phyloP scores from a whole-genome alignment of 1,140 invertebrate species.

The Zophobas morio region DNA sequence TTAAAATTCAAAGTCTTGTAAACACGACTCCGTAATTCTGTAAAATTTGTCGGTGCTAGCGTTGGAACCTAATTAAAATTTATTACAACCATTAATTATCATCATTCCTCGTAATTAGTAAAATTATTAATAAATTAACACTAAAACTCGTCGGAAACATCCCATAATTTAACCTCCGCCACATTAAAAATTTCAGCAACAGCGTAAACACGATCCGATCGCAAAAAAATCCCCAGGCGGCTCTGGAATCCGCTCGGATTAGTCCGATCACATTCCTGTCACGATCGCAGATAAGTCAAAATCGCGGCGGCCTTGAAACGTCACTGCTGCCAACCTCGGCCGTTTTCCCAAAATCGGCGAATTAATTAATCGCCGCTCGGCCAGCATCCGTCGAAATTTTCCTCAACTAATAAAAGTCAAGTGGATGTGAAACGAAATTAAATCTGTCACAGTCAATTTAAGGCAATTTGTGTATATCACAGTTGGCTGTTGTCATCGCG shows the following conservation, averaged over 20 bases:
- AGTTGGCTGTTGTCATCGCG: slow-evolving; percentile 54
- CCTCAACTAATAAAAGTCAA: slow-evolving; percentile 50
- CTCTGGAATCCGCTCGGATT: background rate
- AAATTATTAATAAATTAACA: no score
- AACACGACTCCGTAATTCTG: no score
- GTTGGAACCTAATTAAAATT: no score
- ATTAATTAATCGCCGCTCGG: slow-evolving; percentile 21
- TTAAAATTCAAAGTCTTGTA: no score
- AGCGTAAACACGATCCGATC: no score
- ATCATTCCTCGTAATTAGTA: no score
- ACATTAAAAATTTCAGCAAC: no score
- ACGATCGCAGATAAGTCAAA: slow-evolving; percentile 20
- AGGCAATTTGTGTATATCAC: slow-evolving; percentile 58
- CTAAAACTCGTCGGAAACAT: no score
- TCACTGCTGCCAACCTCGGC: background rate
- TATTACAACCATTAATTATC: no score
- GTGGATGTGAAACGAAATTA: slow-evolving; percentile 55
- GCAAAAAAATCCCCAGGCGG: slow-evolving; percentile 16
- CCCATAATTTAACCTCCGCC: no score
- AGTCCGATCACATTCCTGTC: slow-evolving; percentile 5
- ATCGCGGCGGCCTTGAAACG: slow-evolving; percentile 24
- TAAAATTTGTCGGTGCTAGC: no score
- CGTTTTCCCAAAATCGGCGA: slow-evolving; percentile 6
- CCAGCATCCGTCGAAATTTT: slow-evolving; percentile 17
- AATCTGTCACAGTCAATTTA: slow-evolving; percentile 59